These are phyloP conservation scores for Dastarcus helophoroides DNA, from an alignment of 2,888 invertebrate genomes.

Conservation along the genomic window DNA sequence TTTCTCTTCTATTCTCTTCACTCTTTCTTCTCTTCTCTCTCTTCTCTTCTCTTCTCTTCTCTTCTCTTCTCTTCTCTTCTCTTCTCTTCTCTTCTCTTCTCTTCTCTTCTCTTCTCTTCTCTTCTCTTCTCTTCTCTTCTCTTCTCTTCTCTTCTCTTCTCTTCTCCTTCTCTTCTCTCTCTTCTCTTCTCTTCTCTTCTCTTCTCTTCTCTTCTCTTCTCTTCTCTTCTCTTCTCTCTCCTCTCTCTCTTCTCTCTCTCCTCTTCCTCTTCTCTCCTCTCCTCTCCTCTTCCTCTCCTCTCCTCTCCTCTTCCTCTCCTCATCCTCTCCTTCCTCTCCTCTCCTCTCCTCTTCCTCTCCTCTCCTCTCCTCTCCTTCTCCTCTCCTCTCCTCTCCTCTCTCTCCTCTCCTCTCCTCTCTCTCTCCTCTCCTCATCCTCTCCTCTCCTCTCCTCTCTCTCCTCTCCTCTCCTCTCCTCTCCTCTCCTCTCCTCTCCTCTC, in stretches of 20 bases:
- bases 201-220: background rate
- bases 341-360: background rate
- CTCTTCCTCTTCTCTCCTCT: background rate
- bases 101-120: background rate
- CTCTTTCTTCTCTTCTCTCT: background rate
- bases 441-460: background rate
- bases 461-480: background rate
- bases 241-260: background rate
- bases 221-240: background rate
- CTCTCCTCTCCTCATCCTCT: too few species aligned
- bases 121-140: background rate
- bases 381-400: background rate
- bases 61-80: background rate
- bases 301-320: background rate
- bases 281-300: background rate
- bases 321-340: conserved; percentile 1
- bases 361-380: background rate
- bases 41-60: background rate
- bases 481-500: conserved; percentile 1
- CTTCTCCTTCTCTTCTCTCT: background rate
- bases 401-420: background rate
- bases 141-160: background rate
- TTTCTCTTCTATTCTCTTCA: too few species aligned
- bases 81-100: background rate
- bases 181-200: background rate